phyloP scores from a whole-genome alignment of 2,113 vertebrate species.

The Cheirogaleus medius region DNA sequence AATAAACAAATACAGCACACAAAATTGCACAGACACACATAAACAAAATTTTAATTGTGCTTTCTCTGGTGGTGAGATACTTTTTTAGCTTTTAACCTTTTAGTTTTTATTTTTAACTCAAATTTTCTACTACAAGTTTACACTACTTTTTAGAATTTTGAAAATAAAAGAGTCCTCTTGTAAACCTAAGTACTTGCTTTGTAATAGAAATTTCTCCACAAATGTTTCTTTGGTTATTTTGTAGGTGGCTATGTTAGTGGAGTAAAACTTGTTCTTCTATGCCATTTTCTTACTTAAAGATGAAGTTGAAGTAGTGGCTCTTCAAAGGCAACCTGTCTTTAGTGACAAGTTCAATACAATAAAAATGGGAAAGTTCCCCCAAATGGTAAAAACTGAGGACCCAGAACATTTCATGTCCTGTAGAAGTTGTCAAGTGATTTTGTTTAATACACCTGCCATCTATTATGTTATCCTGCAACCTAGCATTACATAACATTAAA shows the following conservation, averaged over 20 bases:
- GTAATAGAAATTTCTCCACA: slow-evolving; percentile 65
- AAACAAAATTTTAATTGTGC: background rate
- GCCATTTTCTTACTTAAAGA: slow-evolving; percentile 67
- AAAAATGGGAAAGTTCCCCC: slow-evolving; percentile 67
- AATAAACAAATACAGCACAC: background rate
- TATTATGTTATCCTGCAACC: background rate
- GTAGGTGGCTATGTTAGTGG: slow-evolving; percentile 35
- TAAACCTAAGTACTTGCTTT: slow-evolving; percentile 7
- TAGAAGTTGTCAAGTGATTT: slow-evolving; percentile 73
- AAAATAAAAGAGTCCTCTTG: background rate
- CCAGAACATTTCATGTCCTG: slow-evolving; percentile 49
- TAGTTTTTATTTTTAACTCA: background rate
- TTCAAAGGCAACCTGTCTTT: slow-evolving; percentile 68
- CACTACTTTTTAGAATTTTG: background rate
- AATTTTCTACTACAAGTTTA: background rate
- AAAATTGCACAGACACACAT: background rate
- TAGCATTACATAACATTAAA: background rate
- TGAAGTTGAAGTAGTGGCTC: slow-evolving; percentile 60
- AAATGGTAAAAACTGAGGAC: slow-evolving; percentile 64
- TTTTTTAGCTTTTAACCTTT: background rate
- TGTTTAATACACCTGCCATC: slow-evolving; percentile 69
- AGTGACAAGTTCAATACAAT: slow-evolving; percentile 42
- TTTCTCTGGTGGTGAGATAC: background rate
- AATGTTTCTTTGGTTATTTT: slow-evolving; percentile 7
- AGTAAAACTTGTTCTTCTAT: slow-evolving; percentile 59